Evolutionary conservation across 1,140 invertebrate genomes (phyloP).

Genomic region (Campoletis sonorensis): DNA sequence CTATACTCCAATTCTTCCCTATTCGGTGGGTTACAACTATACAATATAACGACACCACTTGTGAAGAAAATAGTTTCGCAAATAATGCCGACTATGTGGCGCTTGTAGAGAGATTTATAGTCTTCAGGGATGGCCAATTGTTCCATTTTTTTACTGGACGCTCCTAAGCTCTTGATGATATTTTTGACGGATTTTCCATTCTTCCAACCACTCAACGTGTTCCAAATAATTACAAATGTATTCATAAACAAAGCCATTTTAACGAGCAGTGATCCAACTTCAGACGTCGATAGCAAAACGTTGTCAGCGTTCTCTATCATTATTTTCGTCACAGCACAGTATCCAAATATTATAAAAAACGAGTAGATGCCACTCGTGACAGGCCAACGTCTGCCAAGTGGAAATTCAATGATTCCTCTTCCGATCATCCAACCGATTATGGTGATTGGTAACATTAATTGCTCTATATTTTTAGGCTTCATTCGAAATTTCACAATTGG

Average conservation of each 20-base stretch:
- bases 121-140: conserved; percentile 18
- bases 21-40: neutral
- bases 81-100: neutral
- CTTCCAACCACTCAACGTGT: neutral
- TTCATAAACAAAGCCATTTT: neutral
- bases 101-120: neutral
- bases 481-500: neutral
- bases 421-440: conserved; percentile 8
- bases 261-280: too few relatives aligned
- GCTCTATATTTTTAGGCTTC: conserved; percentile 2
- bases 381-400: neutral
- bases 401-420: conserved; percentile 17
- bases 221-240: conserved; percentile 5
- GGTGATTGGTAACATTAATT: conserved; percentile 20
- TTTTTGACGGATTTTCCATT: neutral
- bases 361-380: neutral
- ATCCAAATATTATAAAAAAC: neutral
- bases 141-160: conserved; percentile 15
- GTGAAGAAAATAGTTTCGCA: neutral
- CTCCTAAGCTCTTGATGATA: neutral
- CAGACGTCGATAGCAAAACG: too few relatives aligned
- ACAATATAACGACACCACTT: neutral
- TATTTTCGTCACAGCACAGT: neutral
- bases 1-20: neutral
- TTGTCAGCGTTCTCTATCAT: too few relatives aligned